Evolutionary conservation across 2,113 vertebrate species (phyloP), one percentile per base, ranked within the genome.

Genomic region (Pseudopipra pipra): DNA sequence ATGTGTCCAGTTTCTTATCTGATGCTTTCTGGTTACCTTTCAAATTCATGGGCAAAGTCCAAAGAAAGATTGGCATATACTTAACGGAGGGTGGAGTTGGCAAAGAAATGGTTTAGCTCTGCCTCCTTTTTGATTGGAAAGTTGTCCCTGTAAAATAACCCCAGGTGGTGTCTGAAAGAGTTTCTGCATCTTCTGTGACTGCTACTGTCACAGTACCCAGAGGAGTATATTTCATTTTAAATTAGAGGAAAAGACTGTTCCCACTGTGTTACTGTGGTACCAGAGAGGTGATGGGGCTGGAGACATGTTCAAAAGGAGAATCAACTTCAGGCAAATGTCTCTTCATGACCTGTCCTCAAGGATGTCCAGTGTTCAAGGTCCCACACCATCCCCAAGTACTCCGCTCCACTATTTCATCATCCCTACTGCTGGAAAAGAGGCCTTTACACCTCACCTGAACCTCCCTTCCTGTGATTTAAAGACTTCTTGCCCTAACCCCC

Each of bases 1-100:
- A 89, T 93, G 76, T 92, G 85, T 96, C 76, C 95, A 93, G 88
- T 86, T 94, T 84, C 88, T 96, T 97, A 97, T 97, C 96, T 97
- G 95, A 95, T 96, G 83, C 52, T 33, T 87, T 90, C 70, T 95
- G 28, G 88, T 95, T 90, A 92, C 90, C 93, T 90, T 93, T 96
- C 84, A 72, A 75, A 84, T 62, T 75, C 52, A 56, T 62, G 21
- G 61, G 43, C 95, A 94, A 96, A 97, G 96, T 97, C 56, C 85
- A 79, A 82, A 95, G 75, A 67, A 77, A 82, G 61, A 78, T 12
- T 77, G 80, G 65, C 56, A 84, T 88, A 25, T 81, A 33, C 72
- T 93, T 47, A 30, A 30, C 5, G 16, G 65, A 77, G 68, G 86
- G 93, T 75, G 88, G 79, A 84, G 90, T 15, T 93, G 88, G 83